These are phyloP conservation scores for Leucoma salicis DNA, from an alignment of 2,888 invertebrate species.

Conservation along the genomic window DNA sequence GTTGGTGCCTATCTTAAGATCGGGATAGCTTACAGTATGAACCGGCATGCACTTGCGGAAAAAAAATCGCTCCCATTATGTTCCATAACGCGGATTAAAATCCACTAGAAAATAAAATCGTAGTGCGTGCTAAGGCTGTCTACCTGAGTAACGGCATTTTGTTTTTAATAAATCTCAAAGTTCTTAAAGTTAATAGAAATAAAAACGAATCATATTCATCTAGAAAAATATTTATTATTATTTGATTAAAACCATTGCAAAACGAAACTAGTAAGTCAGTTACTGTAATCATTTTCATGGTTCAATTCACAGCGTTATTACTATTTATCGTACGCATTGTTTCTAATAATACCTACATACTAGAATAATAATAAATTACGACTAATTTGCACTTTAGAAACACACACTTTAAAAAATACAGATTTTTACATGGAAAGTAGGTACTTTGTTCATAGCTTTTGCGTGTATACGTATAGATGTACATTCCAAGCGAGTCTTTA, in stretches of 20 bases:
- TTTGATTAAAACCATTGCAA: no score
- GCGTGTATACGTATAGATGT: conserved; percentile 17
- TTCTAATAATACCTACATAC: conserved; percentile 16
- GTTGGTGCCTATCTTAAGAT: no score
- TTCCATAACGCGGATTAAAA: no score
- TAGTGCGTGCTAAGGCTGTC: no score
- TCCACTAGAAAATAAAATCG: no score
- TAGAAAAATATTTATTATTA: neutral
- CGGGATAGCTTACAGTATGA: no score
- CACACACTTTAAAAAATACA: conserved; percentile 22
- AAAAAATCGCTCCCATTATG: no score
- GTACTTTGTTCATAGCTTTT: conserved; percentile 27
- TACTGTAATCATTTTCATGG: no score
- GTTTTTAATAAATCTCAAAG: no score
- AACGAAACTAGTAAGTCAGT: neutral
- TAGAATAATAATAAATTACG: conserved; percentile 18
- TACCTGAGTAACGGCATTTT: no score
- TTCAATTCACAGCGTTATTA: neutral
- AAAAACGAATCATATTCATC: neutral
- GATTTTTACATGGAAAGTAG: conserved; percentile 12
- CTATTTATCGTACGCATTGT: conserved; percentile 27
- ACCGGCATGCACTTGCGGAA: no score
- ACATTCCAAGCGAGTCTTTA: conserved; percentile 8
- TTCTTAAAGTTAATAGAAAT: neutral
- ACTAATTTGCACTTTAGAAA: conserved; percentile 33